Evolutionary conservation across 2,888 invertebrate species (phyloP), one percentile per base, ranked within the genome.

Genomic region (Biston stratarius): DNA sequence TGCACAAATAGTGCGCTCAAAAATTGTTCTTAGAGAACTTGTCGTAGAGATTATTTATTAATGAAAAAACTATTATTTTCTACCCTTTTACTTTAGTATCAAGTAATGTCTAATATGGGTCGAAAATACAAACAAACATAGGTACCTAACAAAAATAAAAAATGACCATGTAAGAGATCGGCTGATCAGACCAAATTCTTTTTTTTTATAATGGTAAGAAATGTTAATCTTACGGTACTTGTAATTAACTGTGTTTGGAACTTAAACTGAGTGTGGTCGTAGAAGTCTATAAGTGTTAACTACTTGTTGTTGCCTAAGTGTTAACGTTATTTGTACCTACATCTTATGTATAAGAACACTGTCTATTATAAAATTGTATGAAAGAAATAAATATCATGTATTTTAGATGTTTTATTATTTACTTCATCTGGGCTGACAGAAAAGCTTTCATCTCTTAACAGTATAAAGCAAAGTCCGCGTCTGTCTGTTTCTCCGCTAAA

Each of bases 281-380:
- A 68, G 55, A 53, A 55, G 60, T 69, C 36, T 59, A 56, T 69
- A 69, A 71, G 68, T 74, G 72, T 71, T 74, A 69, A 55, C 80
- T 83, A 79, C 76, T 72, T 82, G 84, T 85, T 86, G 89, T 89
- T 89, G 83, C 84, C 83, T 86, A 87, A 82, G 85, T 87, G 77
- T 87, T 86, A 77, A 78, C 77, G 67, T 82, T 38, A 60, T 48
- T 48, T 70, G 67, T 75, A 79, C 77, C 76, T 80, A 82, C 80
- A 76, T 81, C 38, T 78, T 77, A 74, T 82, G 77, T 80, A 79
- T 77, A 77, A 77, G 77, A 78, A 74, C 71, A 75, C 49, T 56
- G 56, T 60, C 72, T 73, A 67, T 59, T 49, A 45, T 58, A 59
- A 59, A 38, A 48, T 14, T 67, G 53, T 67, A 69, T 76, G 79